phyloP scores from a whole-genome alignment of 2,888 invertebrate genomes.

The Biston betularia region DNA sequence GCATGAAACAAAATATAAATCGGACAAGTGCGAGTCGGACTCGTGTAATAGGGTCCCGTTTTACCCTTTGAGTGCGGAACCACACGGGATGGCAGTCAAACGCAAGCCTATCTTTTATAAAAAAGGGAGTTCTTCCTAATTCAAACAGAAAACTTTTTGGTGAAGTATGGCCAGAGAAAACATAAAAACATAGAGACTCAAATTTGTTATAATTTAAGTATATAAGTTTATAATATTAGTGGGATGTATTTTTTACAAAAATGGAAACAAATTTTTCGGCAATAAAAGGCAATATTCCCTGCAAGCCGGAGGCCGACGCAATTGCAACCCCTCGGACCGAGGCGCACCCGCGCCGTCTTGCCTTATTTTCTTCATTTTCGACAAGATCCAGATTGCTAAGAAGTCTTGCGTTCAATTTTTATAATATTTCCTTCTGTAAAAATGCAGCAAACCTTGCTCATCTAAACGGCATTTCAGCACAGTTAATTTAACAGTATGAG shows the following conservation, averaged over 20 bases:
- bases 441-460: constrained; percentile 55
- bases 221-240: no score
- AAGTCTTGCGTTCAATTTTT: constrained; percentile 73
- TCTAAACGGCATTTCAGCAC: constrained; percentile 53
- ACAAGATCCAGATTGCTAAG: constrained; percentile 72
- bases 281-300: constrained; percentile 60
- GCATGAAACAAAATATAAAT: no score
- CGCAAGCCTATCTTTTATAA: no score
- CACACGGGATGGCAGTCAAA: no score
- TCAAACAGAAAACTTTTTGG: no score
- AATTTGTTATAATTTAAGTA: no score
- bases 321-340: constrained; percentile 52
- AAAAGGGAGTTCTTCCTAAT: no score
- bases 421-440: constrained; percentile 61
- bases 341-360: constrained; percentile 52
- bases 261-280: constrained; percentile 51
- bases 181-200: no score
- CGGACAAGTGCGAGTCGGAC: no score
- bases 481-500: constrained; percentile 47
- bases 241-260: constrained; percentile 49
- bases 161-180: no score
- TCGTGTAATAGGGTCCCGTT: no score
- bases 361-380: constrained; percentile 75
- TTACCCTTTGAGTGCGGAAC: no score
- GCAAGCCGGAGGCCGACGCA: constrained; percentile 66